Percentiles rank a stretch among this genome's conserved stretches.
Evolutionary conservation across 2,888 invertebrate genomes (phyloP).

Genomic region (Eremobia ochroleuca): DNA sequence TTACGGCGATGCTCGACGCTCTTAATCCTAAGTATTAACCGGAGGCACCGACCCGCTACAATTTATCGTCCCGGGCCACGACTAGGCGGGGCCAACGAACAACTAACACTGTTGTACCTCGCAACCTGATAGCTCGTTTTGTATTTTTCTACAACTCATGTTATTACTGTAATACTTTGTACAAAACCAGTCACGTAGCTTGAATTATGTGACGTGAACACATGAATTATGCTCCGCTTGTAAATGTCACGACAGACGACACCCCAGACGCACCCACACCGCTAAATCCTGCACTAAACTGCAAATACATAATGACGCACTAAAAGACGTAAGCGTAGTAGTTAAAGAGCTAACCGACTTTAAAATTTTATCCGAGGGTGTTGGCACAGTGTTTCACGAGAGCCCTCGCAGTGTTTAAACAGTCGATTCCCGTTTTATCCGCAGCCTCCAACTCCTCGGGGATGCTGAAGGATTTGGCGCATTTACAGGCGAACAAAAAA

Average conservation of each 20-base stretch:
- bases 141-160: slow-evolving; percentile 70
- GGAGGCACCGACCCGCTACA: slow-evolving; percentile 78
- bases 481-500: slow-evolving; percentile 80
- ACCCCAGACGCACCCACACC: slow-evolving; percentile 38
- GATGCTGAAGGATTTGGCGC: slow-evolving; percentile 82
- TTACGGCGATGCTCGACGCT: slow-evolving; percentile 79
- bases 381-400: slow-evolving; percentile 78
- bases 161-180: slow-evolving; percentile 67
- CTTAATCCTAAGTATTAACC: slow-evolving; percentile 84
- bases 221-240: slow-evolving; percentile 63
- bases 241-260: slow-evolving; percentile 51
- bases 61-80: slow-evolving; percentile 81
- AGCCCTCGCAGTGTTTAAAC: slow-evolving; percentile 81
- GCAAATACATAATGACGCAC: slow-evolving; percentile 42
- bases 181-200: slow-evolving; percentile 64
- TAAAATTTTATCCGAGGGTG: slow-evolving; percentile 80
- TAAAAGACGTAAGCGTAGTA: slow-evolving; percentile 24
- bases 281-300: slow-evolving; percentile 44
- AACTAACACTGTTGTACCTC: slow-evolving; percentile 78
- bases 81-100: slow-evolving; percentile 77
- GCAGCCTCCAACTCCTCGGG: slow-evolving; percentile 73
- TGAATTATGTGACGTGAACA: slow-evolving; percentile 65
- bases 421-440: slow-evolving; percentile 82
- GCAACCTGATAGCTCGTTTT: slow-evolving; percentile 76
- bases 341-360: slow-evolving; percentile 75